Conservation (phyloP, 2,113 vertebrate genomes). For the Clupea harengus region DNA sequence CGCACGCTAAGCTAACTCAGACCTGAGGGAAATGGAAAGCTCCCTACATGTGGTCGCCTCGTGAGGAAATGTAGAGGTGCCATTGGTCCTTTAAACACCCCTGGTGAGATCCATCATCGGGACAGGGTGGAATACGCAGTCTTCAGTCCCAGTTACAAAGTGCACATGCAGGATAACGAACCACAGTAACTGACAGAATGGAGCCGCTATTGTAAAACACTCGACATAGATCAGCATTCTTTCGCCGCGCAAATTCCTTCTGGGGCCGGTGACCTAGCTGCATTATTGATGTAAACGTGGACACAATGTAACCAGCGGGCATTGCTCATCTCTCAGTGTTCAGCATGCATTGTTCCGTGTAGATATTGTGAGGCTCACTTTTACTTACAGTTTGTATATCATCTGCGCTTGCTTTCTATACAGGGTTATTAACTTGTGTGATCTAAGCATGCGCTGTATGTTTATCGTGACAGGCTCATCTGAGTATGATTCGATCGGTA, state of each 20-base stretch:
- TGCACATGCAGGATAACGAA: not conserved
- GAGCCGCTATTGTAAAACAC: not conserved
- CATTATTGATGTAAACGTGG: not conserved
- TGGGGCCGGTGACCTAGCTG: not conserved
- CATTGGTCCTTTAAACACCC: not conserved
- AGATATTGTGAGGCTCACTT: not conserved
- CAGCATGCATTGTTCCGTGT: not conserved
- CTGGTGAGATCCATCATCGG: constrained; percentile 11
- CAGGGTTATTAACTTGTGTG: not conserved
- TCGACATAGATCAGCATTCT: not conserved
- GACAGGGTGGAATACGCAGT: not conserved
- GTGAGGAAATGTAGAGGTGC: constrained; percentile 10
- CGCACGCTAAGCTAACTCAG: not conserved
- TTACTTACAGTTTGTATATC: not conserved
- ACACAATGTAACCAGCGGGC: not conserved
- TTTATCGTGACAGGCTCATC: not conserved
- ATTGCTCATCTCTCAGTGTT: not conserved
- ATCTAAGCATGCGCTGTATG: not conserved
- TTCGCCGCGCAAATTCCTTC: not conserved
- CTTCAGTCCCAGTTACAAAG: not conserved
- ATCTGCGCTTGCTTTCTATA: not conserved
- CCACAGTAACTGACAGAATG: not conserved
- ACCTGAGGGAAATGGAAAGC: not conserved
- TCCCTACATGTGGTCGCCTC: not conserved
- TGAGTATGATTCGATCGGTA: constrained; percentile 13